Evolutionary conservation across 2,888 invertebrate species (phyloP).

Genomic region (Callimorpha dominula): DNA sequence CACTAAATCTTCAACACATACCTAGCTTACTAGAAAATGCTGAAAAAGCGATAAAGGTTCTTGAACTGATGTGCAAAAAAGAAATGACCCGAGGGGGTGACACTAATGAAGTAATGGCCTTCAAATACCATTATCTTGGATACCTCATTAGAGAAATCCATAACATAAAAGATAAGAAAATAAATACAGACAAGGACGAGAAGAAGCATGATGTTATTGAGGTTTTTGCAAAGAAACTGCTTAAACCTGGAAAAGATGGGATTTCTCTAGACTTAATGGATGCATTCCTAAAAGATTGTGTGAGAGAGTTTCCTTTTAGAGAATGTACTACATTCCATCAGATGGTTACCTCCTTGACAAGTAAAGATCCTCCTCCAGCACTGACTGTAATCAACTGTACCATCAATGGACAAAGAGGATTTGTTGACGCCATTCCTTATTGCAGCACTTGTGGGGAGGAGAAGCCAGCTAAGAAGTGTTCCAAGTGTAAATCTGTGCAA

Average conservation of each 20-base stretch:
- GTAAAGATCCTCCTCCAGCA: slow-evolving; percentile 91
- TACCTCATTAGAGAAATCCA: slow-evolving; percentile 91
- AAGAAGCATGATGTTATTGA: slow-evolving; percentile 91
- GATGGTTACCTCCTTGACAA: slow-evolving; percentile 91
- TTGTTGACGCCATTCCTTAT: slow-evolving; percentile 88
- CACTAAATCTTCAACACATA: slow-evolving; percentile 91
- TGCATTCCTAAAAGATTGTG: slow-evolving; percentile 93
- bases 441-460: slow-evolving; percentile 96
- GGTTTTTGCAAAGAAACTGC: slow-evolving; percentile 90
- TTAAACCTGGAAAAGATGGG: slow-evolving; percentile 92
- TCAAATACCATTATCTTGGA: slow-evolving; percentile 94
- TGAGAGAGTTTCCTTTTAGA: slow-evolving; percentile 95
- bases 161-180: slow-evolving; percentile 89
- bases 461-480: slow-evolving; percentile 96
- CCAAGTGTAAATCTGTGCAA: slow-evolving; percentile 96
- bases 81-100: slow-evolving; percentile 95
- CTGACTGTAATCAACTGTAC: slow-evolving; percentile 91
- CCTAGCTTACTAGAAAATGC: slow-evolving; percentile 91
- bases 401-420: slow-evolving; percentile 95
- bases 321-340: slow-evolving; percentile 97
- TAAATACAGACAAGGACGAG: slow-evolving; percentile 82
- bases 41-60: slow-evolving; percentile 90
- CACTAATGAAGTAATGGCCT: slow-evolving; percentile 95
- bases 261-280: slow-evolving; percentile 89
- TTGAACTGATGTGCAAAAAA: slow-evolving; percentile 94